These are phyloP conservation scores for Sapayoa aenigma DNA, from an alignment of 2,113 vertebrate species.

Conservation along the genomic window DNA sequence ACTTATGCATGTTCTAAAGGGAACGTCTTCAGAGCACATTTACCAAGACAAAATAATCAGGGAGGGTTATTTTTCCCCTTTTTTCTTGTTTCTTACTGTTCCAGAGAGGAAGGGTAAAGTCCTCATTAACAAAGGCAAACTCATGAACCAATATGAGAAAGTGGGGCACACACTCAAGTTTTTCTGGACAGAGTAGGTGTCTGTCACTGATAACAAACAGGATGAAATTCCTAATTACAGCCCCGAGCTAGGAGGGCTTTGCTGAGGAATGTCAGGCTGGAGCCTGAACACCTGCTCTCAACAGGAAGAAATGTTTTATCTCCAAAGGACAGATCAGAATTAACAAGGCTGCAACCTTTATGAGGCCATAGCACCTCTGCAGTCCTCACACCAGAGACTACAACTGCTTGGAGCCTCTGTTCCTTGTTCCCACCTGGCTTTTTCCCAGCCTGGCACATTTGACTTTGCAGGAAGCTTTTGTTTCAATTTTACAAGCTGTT, in stretches of 20 bases:
- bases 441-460: not conserved
- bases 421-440: not conserved
- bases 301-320: not conserved
- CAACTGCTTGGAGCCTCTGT: not conserved
- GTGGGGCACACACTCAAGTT: not conserved
- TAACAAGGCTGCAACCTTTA: not conserved
- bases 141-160: not conserved
- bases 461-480: not conserved
- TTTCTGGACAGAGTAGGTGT: not conserved
- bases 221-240: slow-evolving; percentile 27
- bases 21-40: not conserved
- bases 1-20: not conserved
- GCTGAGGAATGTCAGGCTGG: not conserved
- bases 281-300: slow-evolving; percentile 33
- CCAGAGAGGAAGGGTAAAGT: not conserved
- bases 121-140: not conserved
- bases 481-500: not conserved
- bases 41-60: not conserved
- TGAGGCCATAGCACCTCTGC: not conserved
- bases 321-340: not conserved
- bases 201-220: not conserved
- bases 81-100: not conserved
- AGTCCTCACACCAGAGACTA: not conserved
- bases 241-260: not conserved
- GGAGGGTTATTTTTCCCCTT: not conserved